Evolutionary conservation across 2,888 invertebrate genomes (phyloP), one percentile per base, ranked within the genome.

Genomic region (Hipparchia sbordonii): DNA sequence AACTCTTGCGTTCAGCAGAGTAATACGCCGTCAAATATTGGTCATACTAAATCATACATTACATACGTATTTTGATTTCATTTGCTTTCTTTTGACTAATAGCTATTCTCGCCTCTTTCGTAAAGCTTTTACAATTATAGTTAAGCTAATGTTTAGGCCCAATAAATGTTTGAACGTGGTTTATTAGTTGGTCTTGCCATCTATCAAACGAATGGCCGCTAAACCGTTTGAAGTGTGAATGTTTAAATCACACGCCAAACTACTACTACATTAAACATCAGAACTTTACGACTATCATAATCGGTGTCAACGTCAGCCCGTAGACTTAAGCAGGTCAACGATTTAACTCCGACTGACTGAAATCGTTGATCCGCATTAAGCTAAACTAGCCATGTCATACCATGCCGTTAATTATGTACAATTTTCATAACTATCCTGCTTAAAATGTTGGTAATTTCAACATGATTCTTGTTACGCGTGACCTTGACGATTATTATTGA

Each of bases 251-350:
- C 51, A 63, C 48, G 68, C 63, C 59, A 72, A 63, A 72, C 33
- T 69, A 39, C 33, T 39, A 10, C 51, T 62, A 51, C 62, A 67
- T 68, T 68, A 52, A 71, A 68, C 68, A 57, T 72, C 67, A 13
- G 48, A n/a, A 67, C 39, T 66, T 66, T 71, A 71, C 66, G 52
- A 71, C 66, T 67, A 67, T 75, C 72, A 74, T 74, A 73, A 76
- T 78, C 84, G 86, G 84, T 86, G 86, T 84, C 86, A 85, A 81
- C 82, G 79, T 79, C 78, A 78, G 77, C 74, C 80, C 77, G 83
- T 84, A 84, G 82, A 80, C 63, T 72, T 8, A 39, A 39, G n/a
- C 56, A 23, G 7, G 23, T 54, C 13, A 13, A 2, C 54, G 45
- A 54, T 10, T 62, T n/a, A 46, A 13, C 45, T 6, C 8, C 2